phyloP scores from a whole-genome alignment of 1,140 invertebrate genomes.

The Zaprionus tsacasi region DNA sequence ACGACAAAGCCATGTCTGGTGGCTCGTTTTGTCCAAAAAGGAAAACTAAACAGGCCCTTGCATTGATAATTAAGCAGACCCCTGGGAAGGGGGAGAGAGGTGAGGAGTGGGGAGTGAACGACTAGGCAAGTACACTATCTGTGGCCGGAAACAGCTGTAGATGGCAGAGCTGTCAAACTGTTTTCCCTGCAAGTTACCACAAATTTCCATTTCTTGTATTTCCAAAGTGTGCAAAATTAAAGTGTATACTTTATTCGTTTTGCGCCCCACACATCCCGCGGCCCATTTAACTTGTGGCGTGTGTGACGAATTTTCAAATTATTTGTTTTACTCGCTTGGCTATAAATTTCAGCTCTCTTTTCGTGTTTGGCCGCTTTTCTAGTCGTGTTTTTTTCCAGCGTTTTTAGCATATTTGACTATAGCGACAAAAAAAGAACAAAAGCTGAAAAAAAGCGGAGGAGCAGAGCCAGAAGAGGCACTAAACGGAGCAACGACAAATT shows the following conservation, averaged over 20 bases:
- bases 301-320: constrained; percentile 77
- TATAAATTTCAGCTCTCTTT: constrained; percentile 68
- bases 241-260: constrained; percentile 22
- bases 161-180: constrained; percentile 1
- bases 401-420: constrained; percentile 67
- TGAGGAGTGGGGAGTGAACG: not conserved
- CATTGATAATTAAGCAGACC: constrained; percentile 77
- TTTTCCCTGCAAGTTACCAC: no score
- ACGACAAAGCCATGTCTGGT: constrained; percentile 71
- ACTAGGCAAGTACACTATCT: constrained; percentile 14
- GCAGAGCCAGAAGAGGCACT: constrained; percentile 29
- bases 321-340: constrained; percentile 65
- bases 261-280: no score
- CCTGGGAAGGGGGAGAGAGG: not conserved
- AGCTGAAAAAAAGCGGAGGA: constrained; percentile 7
- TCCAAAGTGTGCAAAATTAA: no score
- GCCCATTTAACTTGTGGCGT: constrained; percentile 48
- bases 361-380: constrained; percentile 52
- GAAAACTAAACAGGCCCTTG: constrained; percentile 68
- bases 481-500: constrained; percentile 76
- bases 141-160: not conserved
- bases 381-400: constrained; percentile 34
- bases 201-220: no score
- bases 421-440: constrained; percentile 30
- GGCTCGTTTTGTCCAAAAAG: constrained; percentile 54